Percentiles rank a stretch among this genome's conserved stretches.
phyloP scores from a whole-genome alignment of 2,888 invertebrate species.

The Erebia epiphron region DNA sequence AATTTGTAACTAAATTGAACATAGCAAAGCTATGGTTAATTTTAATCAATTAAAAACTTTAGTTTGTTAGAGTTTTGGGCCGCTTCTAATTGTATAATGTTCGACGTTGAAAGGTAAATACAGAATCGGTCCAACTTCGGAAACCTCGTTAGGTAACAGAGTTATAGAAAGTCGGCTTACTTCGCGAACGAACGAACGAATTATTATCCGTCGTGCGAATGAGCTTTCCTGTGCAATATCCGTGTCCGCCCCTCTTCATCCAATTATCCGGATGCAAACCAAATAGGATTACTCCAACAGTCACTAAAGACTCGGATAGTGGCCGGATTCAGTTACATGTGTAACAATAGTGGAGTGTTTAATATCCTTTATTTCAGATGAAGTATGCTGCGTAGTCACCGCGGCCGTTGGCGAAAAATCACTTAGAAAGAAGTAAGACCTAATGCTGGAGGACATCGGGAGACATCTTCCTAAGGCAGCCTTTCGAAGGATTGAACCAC shows the following conservation, averaged over 20 bases:
- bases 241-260: constrained; percentile 13
- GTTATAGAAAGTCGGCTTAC: constrained; percentile 3
- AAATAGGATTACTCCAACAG: constrained; percentile 13
- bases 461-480: no score
- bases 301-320: background rate
- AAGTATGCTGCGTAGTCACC: no score
- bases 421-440: no score
- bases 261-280: constrained; percentile 14
- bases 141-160: background rate
- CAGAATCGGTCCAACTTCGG: background rate
- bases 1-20: background rate
- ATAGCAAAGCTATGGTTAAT: background rate
- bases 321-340: no score
- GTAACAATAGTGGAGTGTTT: no score
- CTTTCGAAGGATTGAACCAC: no score
- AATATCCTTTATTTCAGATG: no score
- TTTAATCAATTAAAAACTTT: background rate
- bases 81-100: background rate
- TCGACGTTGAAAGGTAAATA: constrained; percentile 4
- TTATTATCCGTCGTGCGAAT: constrained; percentile 60
- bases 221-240: constrained; percentile 20
- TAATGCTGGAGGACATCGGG: no score
- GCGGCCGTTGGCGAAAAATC: no score
- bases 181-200: constrained; percentile 2
- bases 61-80: background rate